Base-by-base conservation (phyloP, 2,888 invertebrate genomes). In the Salpingus planirostris region DNA sequence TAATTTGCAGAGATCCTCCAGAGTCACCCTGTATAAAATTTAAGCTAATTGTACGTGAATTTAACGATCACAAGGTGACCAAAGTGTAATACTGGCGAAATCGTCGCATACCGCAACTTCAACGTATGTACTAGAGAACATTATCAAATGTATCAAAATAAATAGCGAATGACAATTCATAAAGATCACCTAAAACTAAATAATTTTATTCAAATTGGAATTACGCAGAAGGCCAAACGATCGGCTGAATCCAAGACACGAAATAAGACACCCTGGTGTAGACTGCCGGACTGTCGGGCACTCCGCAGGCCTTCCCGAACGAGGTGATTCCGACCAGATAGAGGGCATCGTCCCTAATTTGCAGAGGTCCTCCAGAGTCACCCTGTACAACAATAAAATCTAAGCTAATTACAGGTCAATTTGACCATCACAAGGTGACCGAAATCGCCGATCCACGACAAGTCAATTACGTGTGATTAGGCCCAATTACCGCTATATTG, bases 361-460 rank as follows among this genome's bases (percentile, higher is more conserved):
- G 23, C 7, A 23, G 23, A 11, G 23, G 23, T 5, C 23, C 23
- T 4, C 23, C 23, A 8, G 23, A 23, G 10, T 23, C 23, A 10
- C 23, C 23, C 11, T 68, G 68, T 33, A 21, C 24, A 32, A 11
- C 14, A 13, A 15, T n/a, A n/a, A n/a, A n/a, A n/a, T n/a, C n/a
- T n/a, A n/a, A n/a, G n/a, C n/a, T n/a, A n/a, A n/a, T n/a, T n/a
- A n/a, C n/a, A n/a, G n/a, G n/a, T n/a, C n/a, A n/a, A n/a, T n/a
- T n/a, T n/a, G n/a, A n/a, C n/a, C n/a, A n/a, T n/a, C n/a, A n/a
- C n/a, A n/a, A n/a, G n/a, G n/a, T n/a, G n/a, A n/a, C n/a, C n/a
- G n/a, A 44, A 37, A 50, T 65, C 66, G 40, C 70, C 71, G 50
- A 42, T 35, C 12, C 64, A 64, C 3, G 71, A 70, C n/a, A n/a